phyloP scores from a whole-genome alignment of 2,888 invertebrate genomes.

The Tethea ocularis region DNA sequence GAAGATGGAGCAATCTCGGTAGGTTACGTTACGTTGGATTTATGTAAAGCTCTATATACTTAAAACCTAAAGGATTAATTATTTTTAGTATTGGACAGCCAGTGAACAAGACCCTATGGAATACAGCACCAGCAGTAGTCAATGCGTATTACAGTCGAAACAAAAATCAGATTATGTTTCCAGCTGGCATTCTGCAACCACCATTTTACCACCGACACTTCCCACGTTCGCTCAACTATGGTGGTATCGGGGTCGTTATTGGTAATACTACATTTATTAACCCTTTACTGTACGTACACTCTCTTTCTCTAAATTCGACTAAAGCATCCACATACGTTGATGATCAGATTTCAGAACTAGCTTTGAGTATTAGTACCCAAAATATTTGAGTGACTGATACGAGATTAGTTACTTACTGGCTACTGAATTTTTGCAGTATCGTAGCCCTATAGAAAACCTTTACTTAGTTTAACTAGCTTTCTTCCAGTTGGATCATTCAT shows the following conservation, averaged over 20 bases:
- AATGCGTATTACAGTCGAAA: conserved; percentile 98
- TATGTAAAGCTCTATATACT: neutral
- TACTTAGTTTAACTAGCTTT: no score
- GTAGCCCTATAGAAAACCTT: no score
- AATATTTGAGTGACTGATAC: no score
- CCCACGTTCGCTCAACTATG: conserved; percentile 92
- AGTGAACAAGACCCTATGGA: conserved; percentile 92
- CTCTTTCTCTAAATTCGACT: no score
- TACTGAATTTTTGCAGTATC: no score
- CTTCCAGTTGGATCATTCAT: neutral
- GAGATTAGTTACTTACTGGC: no score
- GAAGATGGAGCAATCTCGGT: conserved; percentile 87
- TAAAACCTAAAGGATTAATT: neutral
- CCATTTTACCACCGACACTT: conserved; percentile 96
- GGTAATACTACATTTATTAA: conserved; percentile 58
- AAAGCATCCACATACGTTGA: no score
- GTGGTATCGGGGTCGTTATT: conserved; percentile 96
- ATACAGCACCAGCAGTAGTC: conserved; percentile 94
- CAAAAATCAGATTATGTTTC: conserved; percentile 98
- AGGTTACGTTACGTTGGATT: conserved; percentile 22
- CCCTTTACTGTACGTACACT: neutral
- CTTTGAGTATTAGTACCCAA: no score
- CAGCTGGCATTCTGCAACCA: conserved; percentile 96
- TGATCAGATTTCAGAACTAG: no score
- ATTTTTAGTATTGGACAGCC: conserved; percentile 84